These are phyloP conservation scores for Atractosteus spatula DNA, from an alignment of 2,113 vertebrate genomes.

Conservation along the genomic window DNA sequence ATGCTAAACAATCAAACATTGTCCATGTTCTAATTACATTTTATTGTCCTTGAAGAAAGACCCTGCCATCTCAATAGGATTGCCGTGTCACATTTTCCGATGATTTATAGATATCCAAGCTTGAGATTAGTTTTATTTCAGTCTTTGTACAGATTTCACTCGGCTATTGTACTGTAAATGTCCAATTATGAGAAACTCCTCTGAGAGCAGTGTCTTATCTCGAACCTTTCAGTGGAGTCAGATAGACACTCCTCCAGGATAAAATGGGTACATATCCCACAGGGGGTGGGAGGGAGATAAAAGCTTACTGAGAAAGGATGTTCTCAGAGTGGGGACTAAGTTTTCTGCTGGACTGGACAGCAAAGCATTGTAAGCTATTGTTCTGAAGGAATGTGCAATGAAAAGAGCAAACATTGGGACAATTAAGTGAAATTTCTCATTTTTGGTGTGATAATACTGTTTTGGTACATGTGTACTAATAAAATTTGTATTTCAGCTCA, in stretches of 20 bases:
- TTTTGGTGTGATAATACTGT: too few relatives aligned
- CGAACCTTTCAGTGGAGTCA: neutral
- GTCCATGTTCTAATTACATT: constrained; percentile 3
- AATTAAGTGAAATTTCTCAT: too few relatives aligned
- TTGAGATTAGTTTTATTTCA: neutral
- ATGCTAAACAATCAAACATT: neutral
- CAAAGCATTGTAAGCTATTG: too few relatives aligned
- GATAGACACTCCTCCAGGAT: constrained; percentile 16
- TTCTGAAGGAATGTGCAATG: too few relatives aligned
- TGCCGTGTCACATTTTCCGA: neutral
- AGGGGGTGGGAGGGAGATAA: constrained; percentile 12
- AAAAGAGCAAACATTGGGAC: too few relatives aligned
- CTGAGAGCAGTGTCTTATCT: constrained; percentile 12
- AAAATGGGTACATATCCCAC: constrained; percentile 6
- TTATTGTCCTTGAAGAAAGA: constrained; percentile 3
- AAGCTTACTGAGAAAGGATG: neutral
- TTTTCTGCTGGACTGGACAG: too few relatives aligned
- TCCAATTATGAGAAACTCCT: constrained; percentile 6
- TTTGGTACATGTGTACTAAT: too few relatives aligned
- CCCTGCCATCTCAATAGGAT: neutral
- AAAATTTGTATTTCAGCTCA: too few relatives aligned
- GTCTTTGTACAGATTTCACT: neutral
- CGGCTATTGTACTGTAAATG: constrained; percentile 9
- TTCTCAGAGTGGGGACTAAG: neutral
- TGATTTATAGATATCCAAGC: constrained; percentile 5